Conservation (phyloP, 2,888 invertebrate genomes). For the Yponomeuta plumbellus region DNA sequence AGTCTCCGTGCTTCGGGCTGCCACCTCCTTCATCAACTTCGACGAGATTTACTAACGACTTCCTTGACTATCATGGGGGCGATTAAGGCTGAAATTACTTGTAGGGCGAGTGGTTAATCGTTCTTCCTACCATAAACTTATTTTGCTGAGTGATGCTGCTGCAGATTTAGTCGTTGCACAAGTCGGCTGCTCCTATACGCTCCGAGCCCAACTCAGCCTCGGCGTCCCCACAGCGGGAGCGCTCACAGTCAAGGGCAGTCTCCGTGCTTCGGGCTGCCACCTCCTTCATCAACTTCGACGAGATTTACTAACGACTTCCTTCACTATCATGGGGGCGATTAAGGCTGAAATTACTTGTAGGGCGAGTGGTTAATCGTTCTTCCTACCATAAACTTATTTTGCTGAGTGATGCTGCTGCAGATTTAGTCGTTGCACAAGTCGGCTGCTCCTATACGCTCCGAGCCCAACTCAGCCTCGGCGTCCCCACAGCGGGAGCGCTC, state of each 20-base stretch:
- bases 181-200: conserved; percentile 54
- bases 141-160: too few relatives aligned
- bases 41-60: conserved; percentile 51
- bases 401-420: too few relatives aligned
- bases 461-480: conserved; percentile 47
- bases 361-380: too few relatives aligned
- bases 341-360: too few relatives aligned
- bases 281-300: conserved; percentile 66
- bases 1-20: conserved; percentile 60
- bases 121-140: too few relatives aligned
- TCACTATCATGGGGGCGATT: neutral
- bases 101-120: too few relatives aligned
- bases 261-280: conserved; percentile 61
- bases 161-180: conserved; percentile 34
- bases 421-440: conserved; percentile 40
- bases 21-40: conserved; percentile 65
- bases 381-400: too few relatives aligned
- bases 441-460: conserved; percentile 58
- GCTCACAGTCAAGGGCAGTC: conserved; percentile 58
- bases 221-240: conserved; percentile 45
- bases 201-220: conserved; percentile 53
- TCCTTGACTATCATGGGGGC: neutral
- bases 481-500: conserved; percentile 51
- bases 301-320: conserved; percentile 41
- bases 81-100: too few relatives aligned